Percentiles rank a stretch among this genome's conserved stretches.
Conservation (phyloP, 2,888 invertebrate species). For the Phlogophora meticulosa region DNA sequence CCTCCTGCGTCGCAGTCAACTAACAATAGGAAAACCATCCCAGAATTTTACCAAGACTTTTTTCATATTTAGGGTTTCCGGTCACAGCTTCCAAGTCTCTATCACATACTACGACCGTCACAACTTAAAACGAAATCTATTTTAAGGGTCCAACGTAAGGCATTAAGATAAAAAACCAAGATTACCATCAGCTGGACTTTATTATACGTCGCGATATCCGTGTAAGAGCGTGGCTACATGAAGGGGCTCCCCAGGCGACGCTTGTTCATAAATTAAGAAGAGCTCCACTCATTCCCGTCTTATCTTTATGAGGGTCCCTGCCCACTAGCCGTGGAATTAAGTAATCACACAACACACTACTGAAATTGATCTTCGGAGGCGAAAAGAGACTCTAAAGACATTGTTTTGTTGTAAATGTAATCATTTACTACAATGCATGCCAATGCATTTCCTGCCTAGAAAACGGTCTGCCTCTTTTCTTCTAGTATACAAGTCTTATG, state of each 20-base stretch:
- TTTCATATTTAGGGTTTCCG: too few species aligned
- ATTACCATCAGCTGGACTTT: constrained; percentile 74
- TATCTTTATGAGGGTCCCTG: constrained; percentile 87
- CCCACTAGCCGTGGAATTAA: constrained; percentile 86
- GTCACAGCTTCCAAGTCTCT: too few species aligned
- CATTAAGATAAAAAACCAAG: constrained; percentile 69
- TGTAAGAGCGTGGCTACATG: constrained; percentile 69
- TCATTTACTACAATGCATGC: too few species aligned
- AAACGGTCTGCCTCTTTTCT: too few species aligned
- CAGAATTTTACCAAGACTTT: too few species aligned
- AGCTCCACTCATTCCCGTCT: constrained; percentile 82
- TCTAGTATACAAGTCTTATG: too few species aligned
- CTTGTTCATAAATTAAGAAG: constrained; percentile 86
- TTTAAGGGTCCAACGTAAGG: constrained; percentile 36
- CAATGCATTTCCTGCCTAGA: too few species aligned
- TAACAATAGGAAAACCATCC: too few species aligned
- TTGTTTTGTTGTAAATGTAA: not conserved
- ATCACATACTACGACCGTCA: constrained; percentile 6
- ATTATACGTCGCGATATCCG: constrained; percentile 72
- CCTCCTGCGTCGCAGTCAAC: too few species aligned
- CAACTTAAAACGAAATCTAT: constrained; percentile 54
- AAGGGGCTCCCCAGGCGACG: constrained; percentile 72
- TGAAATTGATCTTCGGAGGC: constrained; percentile 71
- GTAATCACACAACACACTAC: constrained; percentile 83
- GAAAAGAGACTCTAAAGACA: constrained; percentile 51